These are phyloP conservation scores for Perdix hodgsoniae DNA, from an alignment of 2,797 vertebrate genomes.

Conservation along the genomic window DNA sequence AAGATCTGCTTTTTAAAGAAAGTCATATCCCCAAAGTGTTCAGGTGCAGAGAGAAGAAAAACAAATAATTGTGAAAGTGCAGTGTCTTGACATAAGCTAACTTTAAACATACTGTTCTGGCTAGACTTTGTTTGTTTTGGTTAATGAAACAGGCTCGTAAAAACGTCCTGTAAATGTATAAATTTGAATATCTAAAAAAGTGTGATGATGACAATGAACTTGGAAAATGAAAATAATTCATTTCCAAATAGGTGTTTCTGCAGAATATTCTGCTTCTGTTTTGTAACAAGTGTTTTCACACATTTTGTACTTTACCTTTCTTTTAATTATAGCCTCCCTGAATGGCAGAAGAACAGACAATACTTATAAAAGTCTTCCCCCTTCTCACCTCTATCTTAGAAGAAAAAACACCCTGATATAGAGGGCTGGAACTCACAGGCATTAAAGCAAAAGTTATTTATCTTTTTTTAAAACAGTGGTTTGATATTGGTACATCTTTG, in stretches of 20 bases:
- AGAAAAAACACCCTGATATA: neutral
- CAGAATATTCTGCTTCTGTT: neutral
- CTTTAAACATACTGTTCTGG: neutral
- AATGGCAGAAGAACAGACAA: neutral
- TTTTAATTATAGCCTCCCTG: neutral
- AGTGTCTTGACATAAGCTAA: neutral
- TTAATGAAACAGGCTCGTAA: neutral
- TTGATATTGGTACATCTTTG: neutral
- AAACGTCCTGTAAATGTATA: neutral
- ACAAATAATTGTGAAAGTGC: neutral
- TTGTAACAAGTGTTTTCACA: neutral
- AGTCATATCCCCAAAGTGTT: neutral
- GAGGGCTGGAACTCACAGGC: neutral
- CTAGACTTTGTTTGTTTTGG: neutral
- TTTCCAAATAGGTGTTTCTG: neutral
- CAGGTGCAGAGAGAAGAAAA: neutral
- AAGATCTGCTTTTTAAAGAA: constrained; percentile 19
- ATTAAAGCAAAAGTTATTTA: neutral
- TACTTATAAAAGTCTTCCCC: neutral
- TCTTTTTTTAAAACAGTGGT: neutral
- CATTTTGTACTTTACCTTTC: neutral
- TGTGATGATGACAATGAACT: neutral
- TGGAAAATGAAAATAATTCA: neutral
- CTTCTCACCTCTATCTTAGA: neutral
- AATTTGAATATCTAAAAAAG: neutral